These are phyloP conservation scores for Amphimedon queenslandica DNA, from an alignment of 37 sponge, comb jelly and placozoan species.

Conservation along the genomic window DNA sequence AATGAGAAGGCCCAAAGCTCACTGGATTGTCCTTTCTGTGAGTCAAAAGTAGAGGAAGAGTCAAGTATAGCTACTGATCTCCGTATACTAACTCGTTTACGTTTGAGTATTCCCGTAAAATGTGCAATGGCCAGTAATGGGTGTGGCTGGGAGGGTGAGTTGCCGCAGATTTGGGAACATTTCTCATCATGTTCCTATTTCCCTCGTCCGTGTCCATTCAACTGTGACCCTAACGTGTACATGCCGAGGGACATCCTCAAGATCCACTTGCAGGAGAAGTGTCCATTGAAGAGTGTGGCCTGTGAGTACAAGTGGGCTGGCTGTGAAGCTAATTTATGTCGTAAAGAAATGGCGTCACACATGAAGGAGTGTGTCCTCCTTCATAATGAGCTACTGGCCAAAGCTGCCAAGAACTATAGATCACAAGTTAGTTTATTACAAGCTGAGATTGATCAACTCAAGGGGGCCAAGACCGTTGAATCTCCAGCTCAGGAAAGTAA, in stretches of 20 bases:
- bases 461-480: too few relatives aligned
- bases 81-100: neutral
- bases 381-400: neutral
- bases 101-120: neutral
- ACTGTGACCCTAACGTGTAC: neutral
- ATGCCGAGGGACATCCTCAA: neutral
- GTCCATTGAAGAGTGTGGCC: neutral
- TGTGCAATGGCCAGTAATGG: neutral
- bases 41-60: neutral
- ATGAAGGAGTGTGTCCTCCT: neutral
- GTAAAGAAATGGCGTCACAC: neutral
- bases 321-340: neutral
- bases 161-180: neutral
- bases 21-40: neutral
- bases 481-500: too few relatives aligned
- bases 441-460: neutral
- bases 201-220: neutral
- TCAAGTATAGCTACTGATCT: neutral
- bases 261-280: neutral
- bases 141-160: neutral
- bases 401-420: neutral
- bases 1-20: too few relatives aligned
- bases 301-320: neutral
- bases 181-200: neutral
- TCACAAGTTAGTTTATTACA: neutral